Percentiles rank a stretch among this genome's conserved stretches.
Evolutionary conservation across 2,797 vertebrate species (phyloP).

Genomic region (Cryptoblepharus egeriae): DNA sequence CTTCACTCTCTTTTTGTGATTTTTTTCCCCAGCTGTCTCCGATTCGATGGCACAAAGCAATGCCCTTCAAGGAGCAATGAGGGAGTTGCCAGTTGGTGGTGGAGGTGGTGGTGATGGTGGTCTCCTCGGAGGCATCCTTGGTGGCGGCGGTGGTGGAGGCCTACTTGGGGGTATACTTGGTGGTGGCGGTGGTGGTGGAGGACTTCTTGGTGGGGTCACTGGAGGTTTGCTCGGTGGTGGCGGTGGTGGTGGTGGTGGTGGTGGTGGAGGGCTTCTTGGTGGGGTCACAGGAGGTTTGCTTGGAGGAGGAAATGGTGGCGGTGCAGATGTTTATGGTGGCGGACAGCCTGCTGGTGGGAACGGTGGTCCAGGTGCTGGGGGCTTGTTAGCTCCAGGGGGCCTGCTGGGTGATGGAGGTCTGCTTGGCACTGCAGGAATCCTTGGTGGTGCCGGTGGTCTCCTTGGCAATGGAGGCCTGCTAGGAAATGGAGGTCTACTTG

Average conservation of each 20-base stretch:
- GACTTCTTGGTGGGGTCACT: slow-evolving; percentile 6
- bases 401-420: slow-evolving; percentile 55
- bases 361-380: slow-evolving; percentile 40
- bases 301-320: background rate
- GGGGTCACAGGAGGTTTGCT: background rate
- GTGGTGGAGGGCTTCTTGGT: slow-evolving; percentile 2
- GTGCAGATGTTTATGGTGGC: background rate
- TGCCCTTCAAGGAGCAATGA: slow-evolving; percentile 37
- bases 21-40: slow-evolving; percentile 59
- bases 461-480: slow-evolving; percentile 58
- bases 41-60: slow-evolving; percentile 35
- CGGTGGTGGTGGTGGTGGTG: slow-evolving; percentile 8
- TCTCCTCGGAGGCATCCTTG: slow-evolving; percentile 51
- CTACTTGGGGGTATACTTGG: slow-evolving; percentile 59
- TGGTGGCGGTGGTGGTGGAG: slow-evolving; percentile 14
- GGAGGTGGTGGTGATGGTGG: slow-evolving; percentile 47
- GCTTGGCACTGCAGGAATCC: slow-evolving; percentile 62
- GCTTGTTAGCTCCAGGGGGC: slow-evolving; percentile 34
- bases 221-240: slow-evolving; percentile 25
- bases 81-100: slow-evolving; percentile 56
- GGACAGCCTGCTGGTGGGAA: background rate
- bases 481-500: slow-evolving; percentile 64
- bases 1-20: rapidly evolving
- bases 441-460: slow-evolving; percentile 46
- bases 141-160: slow-evolving; percentile 48